Evolutionary conservation across 2,888 invertebrate genomes (phyloP).

Genomic region (Tenthredo scrophulariae): DNA sequence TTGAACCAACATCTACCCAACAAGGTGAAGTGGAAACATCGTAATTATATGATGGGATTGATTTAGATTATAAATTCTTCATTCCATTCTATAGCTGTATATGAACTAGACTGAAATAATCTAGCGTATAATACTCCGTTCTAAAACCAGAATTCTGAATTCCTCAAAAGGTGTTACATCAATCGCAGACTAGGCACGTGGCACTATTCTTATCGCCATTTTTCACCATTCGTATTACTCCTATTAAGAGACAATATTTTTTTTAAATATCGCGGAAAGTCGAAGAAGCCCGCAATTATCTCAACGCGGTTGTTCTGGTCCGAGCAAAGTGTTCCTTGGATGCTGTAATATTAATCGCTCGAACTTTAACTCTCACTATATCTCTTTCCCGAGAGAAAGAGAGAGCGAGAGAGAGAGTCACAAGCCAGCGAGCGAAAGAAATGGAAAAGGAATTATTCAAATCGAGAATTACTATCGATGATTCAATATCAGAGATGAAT

Average conservation of each 20-base stretch:
- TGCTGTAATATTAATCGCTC: background rate
- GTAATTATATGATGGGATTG: background rate
- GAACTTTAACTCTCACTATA: background rate
- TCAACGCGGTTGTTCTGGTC: background rate
- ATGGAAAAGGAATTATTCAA: background rate
- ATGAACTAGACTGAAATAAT: background rate
- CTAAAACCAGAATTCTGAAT: background rate
- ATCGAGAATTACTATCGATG: background rate
- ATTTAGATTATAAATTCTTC: background rate
- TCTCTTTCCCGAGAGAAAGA: background rate
- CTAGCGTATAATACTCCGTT: background rate
- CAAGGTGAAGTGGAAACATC: background rate
- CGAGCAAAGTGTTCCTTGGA: background rate
- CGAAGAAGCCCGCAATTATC: background rate
- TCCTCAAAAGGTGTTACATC: background rate
- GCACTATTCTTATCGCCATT: background rate
- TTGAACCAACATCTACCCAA: background rate
- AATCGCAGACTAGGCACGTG: background rate
- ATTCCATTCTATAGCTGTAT: background rate
- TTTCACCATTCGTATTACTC: background rate
- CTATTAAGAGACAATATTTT: background rate
- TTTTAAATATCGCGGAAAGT: background rate
- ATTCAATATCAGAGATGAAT: slow-evolving; percentile 2
- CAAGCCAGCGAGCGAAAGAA: background rate
- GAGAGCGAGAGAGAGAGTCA: background rate